phyloP scores from a whole-genome alignment of 2,888 invertebrate genomes.

The Hydrotaea diabolus region DNA sequence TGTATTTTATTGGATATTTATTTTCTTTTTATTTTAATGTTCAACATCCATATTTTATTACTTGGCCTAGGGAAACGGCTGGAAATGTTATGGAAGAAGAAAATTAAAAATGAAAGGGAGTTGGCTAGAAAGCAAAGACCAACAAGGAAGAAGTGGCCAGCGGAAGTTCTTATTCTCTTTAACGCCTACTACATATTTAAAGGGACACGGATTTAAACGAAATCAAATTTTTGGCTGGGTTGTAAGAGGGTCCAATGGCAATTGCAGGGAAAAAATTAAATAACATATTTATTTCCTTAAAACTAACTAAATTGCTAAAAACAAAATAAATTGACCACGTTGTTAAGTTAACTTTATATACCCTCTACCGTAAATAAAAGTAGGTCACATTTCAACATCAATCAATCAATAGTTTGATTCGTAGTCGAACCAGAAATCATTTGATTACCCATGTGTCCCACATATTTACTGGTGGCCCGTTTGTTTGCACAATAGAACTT shows the following conservation, averaged over 20 bases:
- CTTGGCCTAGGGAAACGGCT: constrained; percentile 41
- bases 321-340: no score
- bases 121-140: neutral
- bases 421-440: no score
- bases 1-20: constrained; percentile 55
- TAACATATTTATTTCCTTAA: no score
- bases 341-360: no score
- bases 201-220: neutral
- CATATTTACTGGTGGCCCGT: no score
- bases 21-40: constrained; percentile 58
- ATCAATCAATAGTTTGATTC: no score
- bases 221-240: neutral
- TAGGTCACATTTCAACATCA: no score
- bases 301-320: no score
- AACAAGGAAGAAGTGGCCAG: constrained; percentile 25
- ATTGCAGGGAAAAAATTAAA: neutral
- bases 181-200: constrained; percentile 45
- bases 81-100: constrained; percentile 33
- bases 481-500: no score
- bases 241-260: neutral
- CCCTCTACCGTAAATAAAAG: no score
- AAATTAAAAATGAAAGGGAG: constrained; percentile 26
- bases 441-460: no score
- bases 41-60: constrained; percentile 54
- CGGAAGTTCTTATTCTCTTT: constrained; percentile 56